These are phyloP conservation scores for Serripes groenlandicus DNA, from an alignment of 2,888 invertebrate species.

Conservation along the genomic window DNA sequence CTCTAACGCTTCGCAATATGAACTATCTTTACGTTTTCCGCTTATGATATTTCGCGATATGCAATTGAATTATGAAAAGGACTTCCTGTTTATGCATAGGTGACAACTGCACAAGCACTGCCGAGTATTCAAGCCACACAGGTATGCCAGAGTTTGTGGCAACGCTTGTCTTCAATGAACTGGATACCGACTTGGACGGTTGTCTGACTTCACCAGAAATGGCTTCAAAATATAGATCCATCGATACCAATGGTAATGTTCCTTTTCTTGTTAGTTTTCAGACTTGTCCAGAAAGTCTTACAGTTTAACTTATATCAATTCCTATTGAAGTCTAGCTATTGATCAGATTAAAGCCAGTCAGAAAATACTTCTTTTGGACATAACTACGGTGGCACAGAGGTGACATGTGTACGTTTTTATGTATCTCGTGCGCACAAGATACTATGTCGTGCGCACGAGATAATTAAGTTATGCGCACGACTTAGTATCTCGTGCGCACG, in stretches of 20 bases:
- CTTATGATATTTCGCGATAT: not conserved
- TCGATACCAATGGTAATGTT: constrained; percentile 8
- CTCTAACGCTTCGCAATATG: not conserved
- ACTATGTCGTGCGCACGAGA: no score
- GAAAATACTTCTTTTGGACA: no score
- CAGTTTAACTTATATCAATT: no score
- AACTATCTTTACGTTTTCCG: not conserved
- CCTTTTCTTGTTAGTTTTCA: no score
- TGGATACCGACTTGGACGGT: not conserved
- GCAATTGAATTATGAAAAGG: not conserved
- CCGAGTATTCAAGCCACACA: not conserved
- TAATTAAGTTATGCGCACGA: no score
- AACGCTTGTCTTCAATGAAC: not conserved
- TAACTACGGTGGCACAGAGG: no score
- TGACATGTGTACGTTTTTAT: no score
- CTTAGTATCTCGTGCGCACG: no score
- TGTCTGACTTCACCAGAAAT: constrained; percentile 12
- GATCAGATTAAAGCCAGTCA: no score
- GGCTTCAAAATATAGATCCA: not conserved
- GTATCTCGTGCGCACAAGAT: no score
- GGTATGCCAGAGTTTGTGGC: constrained; percentile 6
- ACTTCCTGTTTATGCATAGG: no score
- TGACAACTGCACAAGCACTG: not conserved
- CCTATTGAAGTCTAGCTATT: not conserved
- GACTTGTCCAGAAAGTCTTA: no score